Conservation (phyloP, 2,113 vertebrate species). For the Phalacrocorax aristotelis region DNA sequence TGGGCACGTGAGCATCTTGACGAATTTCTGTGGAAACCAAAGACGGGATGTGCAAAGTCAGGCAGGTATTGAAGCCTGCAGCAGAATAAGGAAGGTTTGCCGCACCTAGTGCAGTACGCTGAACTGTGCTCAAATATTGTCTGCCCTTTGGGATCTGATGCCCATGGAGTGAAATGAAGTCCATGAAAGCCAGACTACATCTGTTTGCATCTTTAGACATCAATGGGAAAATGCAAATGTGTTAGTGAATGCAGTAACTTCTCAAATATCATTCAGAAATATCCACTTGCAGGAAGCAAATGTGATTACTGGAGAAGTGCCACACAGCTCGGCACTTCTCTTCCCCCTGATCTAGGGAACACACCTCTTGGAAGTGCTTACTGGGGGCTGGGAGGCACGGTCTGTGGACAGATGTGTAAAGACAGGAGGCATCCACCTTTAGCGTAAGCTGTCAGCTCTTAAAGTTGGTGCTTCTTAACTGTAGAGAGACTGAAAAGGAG, state of each 20-base stretch:
- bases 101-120: neutral
- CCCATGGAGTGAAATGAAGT: neutral
- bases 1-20: neutral
- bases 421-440: neutral
- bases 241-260: neutral
- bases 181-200: neutral
- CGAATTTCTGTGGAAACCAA: neutral
- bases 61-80: neutral
- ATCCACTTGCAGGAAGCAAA: neutral
- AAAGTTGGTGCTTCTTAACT: neutral
- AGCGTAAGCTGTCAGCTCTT: neutral
- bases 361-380: neutral
- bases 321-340: neutral
- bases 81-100: neutral
- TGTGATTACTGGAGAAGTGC: neutral
- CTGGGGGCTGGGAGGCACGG: neutral
- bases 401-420: neutral
- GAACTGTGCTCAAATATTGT: neutral
- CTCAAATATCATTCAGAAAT: neutral
- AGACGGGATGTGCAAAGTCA: neutral
- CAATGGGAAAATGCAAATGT: rapidly evolving
- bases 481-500: neutral
- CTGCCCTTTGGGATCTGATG: neutral
- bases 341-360: neutral
- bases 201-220: neutral